A percentile compares a stretch with the other conserved stretches of the same genome.
Evolutionary conservation across 2,113 vertebrate genomes (phyloP).

Genomic region (Cyprinodon brontotheroides): DNA sequence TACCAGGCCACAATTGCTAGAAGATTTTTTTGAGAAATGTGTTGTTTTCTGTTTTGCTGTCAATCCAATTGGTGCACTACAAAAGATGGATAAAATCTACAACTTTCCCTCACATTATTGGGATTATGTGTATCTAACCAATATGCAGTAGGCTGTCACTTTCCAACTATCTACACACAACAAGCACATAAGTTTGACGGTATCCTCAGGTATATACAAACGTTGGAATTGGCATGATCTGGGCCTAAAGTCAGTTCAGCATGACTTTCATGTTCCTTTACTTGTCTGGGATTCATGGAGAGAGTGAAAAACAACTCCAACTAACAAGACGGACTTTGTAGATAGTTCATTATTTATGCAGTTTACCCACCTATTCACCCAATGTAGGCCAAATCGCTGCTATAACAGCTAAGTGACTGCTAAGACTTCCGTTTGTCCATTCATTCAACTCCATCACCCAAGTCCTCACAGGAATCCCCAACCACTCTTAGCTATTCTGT

Average conservation of each 20-base stretch:
- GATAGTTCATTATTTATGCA: conserved; percentile 76
- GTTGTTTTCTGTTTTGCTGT: background rate
- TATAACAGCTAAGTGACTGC: conserved; percentile 59
- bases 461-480: conserved; percentile 34
- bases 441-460: conserved; percentile 57
- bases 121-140: conserved; percentile 29
- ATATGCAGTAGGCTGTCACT: conserved; percentile 26
- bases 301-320: conserved; percentile 64
- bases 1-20: background rate
- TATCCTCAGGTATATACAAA: conserved; percentile 17
- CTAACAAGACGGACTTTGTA: conserved; percentile 63
- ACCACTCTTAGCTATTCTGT: conserved; percentile 39
- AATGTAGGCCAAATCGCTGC: conserved; percentile 71
- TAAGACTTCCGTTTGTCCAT: conserved; percentile 51
- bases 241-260: conserved; percentile 8
- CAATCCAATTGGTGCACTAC: background rate
- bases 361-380: conserved; percentile 57
- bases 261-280: conserved; percentile 19
- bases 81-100: background rate
- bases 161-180: conserved; percentile 44
- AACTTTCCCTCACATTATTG: background rate
- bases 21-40: background rate
- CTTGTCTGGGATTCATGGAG: conserved; percentile 37
- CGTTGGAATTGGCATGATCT: background rate
- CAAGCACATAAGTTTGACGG: conserved; percentile 18